phyloP scores from a whole-genome alignment of 2,888 invertebrate species.

The Drosophila maculinotata region DNA sequence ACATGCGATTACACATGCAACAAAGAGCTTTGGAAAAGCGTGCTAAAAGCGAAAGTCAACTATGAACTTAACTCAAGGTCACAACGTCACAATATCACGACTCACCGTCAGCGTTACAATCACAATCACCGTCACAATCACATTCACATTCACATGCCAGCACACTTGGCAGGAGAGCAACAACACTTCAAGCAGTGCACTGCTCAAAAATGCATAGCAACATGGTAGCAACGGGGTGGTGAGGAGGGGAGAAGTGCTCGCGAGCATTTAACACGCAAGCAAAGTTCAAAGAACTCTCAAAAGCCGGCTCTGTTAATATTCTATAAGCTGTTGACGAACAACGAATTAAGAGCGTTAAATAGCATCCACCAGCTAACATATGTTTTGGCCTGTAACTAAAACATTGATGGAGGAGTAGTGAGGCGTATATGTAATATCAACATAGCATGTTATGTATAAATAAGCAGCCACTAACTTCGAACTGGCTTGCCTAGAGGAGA shows the following conservation, averaged over 20 bases:
- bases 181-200: conserved; percentile 22
- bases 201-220: conserved; percentile 32
- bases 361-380: conserved; percentile 11
- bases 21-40: conserved; percentile 1
- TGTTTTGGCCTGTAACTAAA: neutral
- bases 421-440: neutral
- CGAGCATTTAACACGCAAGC: conserved; percentile 10
- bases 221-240: neutral
- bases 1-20: conserved; percentile 19
- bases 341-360: neutral
- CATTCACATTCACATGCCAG: conserved; percentile 6
- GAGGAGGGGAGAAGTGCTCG: neutral
- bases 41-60: conserved; percentile 45
- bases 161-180: conserved; percentile 17
- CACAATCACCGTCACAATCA: conserved; percentile 4
- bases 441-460: neutral
- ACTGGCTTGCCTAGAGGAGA: too few species aligned
- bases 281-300: conserved; percentile 53
- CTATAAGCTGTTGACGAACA: neutral
- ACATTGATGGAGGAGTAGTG: neutral
- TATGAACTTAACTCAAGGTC: conserved; percentile 47
- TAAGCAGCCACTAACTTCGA: neutral
- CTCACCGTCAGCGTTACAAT: conserved; percentile 8
- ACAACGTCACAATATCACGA: conserved; percentile 7
- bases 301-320: conserved; percentile 52